Percentiles rank a stretch among this genome's conserved stretches.
These are phyloP conservation scores for Apocheima hispidaria DNA, from an alignment of 2,888 invertebrate genomes.

Conservation along the genomic window DNA sequence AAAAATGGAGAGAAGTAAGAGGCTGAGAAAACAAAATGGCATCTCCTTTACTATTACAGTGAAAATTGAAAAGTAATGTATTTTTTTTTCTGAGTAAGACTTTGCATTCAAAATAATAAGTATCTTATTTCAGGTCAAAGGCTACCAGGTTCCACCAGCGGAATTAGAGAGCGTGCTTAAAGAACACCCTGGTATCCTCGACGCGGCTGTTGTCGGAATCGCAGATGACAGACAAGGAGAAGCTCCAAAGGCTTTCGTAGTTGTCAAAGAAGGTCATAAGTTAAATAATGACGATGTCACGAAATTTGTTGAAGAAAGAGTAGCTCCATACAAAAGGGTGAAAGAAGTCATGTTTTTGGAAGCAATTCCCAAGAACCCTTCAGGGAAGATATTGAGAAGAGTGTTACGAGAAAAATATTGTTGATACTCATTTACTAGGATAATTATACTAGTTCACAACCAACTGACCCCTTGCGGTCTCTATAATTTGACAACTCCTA, in stretches of 20 bases:
- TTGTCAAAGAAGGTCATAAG: slow-evolving; percentile 77
- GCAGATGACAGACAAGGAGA: slow-evolving; percentile 89
- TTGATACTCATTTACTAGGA: slow-evolving; percentile 30
- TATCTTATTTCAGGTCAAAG: slow-evolving; percentile 85
- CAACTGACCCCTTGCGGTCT: no score
- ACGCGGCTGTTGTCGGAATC: slow-evolving; percentile 93
- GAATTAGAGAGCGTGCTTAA: slow-evolving; percentile 92
- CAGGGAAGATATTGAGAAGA: slow-evolving; percentile 91
- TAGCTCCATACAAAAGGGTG: slow-evolving; percentile 91
- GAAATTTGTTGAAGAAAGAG: slow-evolving; percentile 87
- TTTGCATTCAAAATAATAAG: no score
- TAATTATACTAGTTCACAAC: no score
- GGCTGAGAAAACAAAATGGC: no score
- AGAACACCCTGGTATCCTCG: slow-evolving; percentile 89
- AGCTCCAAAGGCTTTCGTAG: slow-evolving; percentile 90
- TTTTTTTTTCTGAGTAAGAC: no score
- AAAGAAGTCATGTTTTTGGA: slow-evolving; percentile 87
- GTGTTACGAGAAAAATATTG: slow-evolving; percentile 76
- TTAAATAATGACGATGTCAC: slow-evolving; percentile 84
- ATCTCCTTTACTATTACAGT: no score
- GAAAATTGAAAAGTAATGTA: no score
- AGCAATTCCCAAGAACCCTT: slow-evolving; percentile 89
- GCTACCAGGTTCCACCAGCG: slow-evolving; percentile 93
- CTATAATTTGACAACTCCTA: no score
- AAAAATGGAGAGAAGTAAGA: no score